Percentiles rank a stretch among this genome's conserved stretches.
These are phyloP conservation scores for Andrena chrysosceles DNA, from an alignment of 2,888 invertebrate genomes.

Conservation along the genomic window DNA sequence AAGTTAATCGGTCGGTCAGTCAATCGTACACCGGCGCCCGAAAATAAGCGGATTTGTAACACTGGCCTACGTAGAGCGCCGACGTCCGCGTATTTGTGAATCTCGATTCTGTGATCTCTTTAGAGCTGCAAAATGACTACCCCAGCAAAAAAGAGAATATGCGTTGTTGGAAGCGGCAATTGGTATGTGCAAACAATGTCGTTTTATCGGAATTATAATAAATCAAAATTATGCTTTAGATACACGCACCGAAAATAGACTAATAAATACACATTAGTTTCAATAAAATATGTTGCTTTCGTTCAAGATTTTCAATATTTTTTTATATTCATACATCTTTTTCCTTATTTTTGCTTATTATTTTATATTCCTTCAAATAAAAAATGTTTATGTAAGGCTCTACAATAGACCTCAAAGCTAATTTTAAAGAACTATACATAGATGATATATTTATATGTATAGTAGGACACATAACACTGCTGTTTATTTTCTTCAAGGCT, in stretches of 20 bases:
- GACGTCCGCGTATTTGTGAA: slow-evolving; percentile 12
- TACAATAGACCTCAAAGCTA: neutral
- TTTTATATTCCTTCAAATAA: neutral
- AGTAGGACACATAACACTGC: neutral
- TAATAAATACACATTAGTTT: neutral
- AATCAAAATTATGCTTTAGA: neutral
- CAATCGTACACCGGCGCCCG: slow-evolving; percentile 52
- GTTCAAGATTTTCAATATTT: too few species aligned
- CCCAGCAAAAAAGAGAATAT: slow-evolving; percentile 84
- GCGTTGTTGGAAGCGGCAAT: slow-evolving; percentile 87
- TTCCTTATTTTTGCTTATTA: neutral
- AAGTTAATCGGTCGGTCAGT: slow-evolving; percentile 76
- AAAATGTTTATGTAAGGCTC: neutral
- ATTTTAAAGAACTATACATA: neutral
- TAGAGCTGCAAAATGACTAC: slow-evolving; percentile 37
- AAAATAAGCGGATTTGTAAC: slow-evolving; percentile 53
- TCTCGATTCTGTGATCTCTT: slow-evolving; percentile 61
- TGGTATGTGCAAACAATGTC: slow-evolving; percentile 81
- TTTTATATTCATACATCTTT: neutral
- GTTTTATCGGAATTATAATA: neutral
- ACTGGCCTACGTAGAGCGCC: slow-evolving; percentile 7
- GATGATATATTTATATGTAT: neutral
- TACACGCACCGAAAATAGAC: neutral
- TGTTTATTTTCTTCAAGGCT: neutral
- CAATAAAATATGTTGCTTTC: neutral